phyloP scores from a whole-genome alignment of 2,888 invertebrate species.

The Philereme transversata region DNA sequence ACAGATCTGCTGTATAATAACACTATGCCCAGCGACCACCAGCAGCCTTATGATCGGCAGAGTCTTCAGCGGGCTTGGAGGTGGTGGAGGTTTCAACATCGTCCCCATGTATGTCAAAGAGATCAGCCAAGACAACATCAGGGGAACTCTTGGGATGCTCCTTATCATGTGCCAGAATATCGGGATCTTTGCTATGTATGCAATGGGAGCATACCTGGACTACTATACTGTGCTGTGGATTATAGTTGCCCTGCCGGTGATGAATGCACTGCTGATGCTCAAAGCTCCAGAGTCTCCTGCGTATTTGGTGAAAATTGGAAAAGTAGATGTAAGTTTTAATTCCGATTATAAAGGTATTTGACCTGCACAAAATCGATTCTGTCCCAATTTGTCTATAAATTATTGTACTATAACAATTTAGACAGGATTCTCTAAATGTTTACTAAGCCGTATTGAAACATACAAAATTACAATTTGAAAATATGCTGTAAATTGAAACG shows the following conservation, averaged over 20 bases:
- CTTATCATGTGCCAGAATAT: slow-evolving; percentile 49
- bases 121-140: slow-evolving; percentile 57
- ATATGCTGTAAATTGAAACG: slow-evolving; percentile 7
- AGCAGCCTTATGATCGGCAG: slow-evolving; percentile 52
- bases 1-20: slow-evolving; percentile 52
- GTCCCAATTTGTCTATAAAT: too few relatives aligned
- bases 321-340: slow-evolving; percentile 51
- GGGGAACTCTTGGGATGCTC: slow-evolving; percentile 55
- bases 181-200: slow-evolving; percentile 57
- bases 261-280: slow-evolving; percentile 48
- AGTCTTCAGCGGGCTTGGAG: slow-evolving; percentile 49
- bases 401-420: too few relatives aligned
- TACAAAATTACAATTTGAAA: slow-evolving; percentile 9
- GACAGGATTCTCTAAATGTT: too few relatives aligned
- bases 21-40: slow-evolving; percentile 41
- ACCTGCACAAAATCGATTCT: too few relatives aligned
- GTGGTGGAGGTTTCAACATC: slow-evolving; percentile 55
- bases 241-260: slow-evolving; percentile 45
- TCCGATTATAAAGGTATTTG: too few relatives aligned
- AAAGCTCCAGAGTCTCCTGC: slow-evolving; percentile 67
- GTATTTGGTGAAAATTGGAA: slow-evolving; percentile 58
- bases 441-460: not conserved
- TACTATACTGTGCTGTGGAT: slow-evolving; percentile 57
- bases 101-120: slow-evolving; percentile 63
- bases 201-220: slow-evolving; percentile 56